These are phyloP conservation scores for Eptesicus fuscus DNA, from an alignment of 2,113 vertebrate genomes.

Conservation along the genomic window DNA sequence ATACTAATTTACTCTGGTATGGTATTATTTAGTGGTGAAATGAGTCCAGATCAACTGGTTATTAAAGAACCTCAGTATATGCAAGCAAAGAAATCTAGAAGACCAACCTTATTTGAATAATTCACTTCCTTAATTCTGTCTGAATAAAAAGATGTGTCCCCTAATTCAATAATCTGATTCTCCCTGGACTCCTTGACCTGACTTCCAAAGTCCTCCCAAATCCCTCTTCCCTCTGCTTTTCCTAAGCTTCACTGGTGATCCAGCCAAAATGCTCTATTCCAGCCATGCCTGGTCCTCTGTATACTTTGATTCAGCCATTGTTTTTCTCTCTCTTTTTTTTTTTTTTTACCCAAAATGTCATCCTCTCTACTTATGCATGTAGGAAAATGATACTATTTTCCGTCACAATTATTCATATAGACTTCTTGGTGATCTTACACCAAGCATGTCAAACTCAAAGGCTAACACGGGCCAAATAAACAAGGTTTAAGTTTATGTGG, in stretches of 20 bases:
- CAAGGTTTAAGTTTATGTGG: no score
- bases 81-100: neutral
- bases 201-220: neutral
- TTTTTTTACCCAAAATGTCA: neutral
- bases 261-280: neutral
- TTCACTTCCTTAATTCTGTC: neutral
- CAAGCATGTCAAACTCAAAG: no score
- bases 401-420: neutral
- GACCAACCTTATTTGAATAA: neutral
- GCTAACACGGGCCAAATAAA: no score
- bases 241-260: neutral
- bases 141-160: neutral
- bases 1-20: neutral
- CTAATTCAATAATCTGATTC: neutral
- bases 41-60: neutral
- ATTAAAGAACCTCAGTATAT: neutral
- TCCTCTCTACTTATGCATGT: neutral
- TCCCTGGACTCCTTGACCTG: neutral
- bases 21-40: neutral
- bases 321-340: no score
- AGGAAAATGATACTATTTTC: neutral
- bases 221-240: neutral
- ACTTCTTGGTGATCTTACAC: no score
- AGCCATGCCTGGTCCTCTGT: neutral
- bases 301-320: neutral